A percentile compares a stretch with the other conserved stretches of the same genome.
Evolutionary conservation across 2,797 vertebrate genomes (phyloP).

Genomic region (Podarcis lilfordi): DNA sequence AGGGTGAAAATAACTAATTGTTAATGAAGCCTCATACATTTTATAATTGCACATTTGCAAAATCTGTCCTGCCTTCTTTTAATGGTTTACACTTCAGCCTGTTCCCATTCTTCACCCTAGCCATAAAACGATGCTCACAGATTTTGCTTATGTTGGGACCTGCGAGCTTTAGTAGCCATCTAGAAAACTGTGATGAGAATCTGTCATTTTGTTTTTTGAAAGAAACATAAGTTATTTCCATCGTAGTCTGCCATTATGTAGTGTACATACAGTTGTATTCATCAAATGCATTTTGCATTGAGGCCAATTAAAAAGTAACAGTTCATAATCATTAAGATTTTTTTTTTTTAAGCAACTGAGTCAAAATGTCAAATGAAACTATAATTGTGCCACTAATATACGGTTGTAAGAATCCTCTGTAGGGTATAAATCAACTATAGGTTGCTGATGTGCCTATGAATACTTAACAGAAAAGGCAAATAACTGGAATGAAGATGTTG

Average conservation of each 20-base stretch:
- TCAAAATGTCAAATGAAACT: conserved; percentile 36
- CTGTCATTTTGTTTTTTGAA: neutral
- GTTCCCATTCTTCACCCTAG: too few relatives aligned
- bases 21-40: too few relatives aligned
- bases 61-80: too few relatives aligned
- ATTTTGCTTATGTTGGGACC: neutral
- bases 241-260: too few relatives aligned
- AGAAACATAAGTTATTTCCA: too few relatives aligned
- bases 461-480: neutral
- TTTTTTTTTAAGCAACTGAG: neutral
- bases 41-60: too few relatives aligned
- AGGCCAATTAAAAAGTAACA: conserved; percentile 19
- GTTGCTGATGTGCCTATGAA: neutral
- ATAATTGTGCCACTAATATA: conserved; percentile 42
- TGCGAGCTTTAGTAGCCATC: neutral
- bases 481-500: neutral
- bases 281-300: neutral
- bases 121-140: neutral
- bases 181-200: neutral
- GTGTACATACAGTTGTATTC: conserved; percentile 11
- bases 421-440: neutral
- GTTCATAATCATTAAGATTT: neutral
- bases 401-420: neutral
- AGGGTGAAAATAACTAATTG: too few relatives aligned
- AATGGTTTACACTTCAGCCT: too few relatives aligned